Base-by-base conservation (phyloP, 2,797 vertebrate genomes). In the Peromyscus nudipes region DNA sequence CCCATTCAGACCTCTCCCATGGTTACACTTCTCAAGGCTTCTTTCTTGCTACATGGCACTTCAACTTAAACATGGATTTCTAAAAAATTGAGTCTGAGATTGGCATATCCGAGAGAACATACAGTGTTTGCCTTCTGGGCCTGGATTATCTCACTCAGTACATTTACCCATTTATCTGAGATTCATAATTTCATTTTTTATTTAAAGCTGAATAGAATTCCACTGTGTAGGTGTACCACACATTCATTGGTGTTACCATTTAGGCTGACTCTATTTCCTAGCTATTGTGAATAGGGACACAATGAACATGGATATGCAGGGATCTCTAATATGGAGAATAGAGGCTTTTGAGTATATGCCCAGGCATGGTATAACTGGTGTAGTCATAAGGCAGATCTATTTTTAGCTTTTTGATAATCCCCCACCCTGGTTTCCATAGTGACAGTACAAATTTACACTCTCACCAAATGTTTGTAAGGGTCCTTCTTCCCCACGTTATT, bases 351-450 rank as follows among this genome's bases (percentile, higher is more conserved):
- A 37, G 46, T 71, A 13, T 71, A 27, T 86, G 34, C 46, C n/a
- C 37, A 57, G 8, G 9, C 65, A 34, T 71, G 14, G 52, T 71
- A 71, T 71, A 71, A 23, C n/a, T 87, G 34, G 34, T 55, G 6
- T n/a, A 52, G 46, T 86, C 84, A 37, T 55, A 55, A 6, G 49
- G 49, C 14, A 73, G 34, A 23, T 57, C 67, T 87, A 73, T 87
- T 87, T 73, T 87, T 87, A 87, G 83, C 83, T 67, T 71, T 87
- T 71, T 87, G 49, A 29, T 85, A 87, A 67, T 57, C 17, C 23
- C n/a, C 34, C n/a, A 87, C 69, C 14, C n/a, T 87, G 67, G 67
- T 87, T 71, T 87, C 65, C 67, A 71, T 87, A n/a, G 85, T 71
- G 67, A 71, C 23, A 25, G 49, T 55, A 71, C 1, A 29, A 57